Base-by-base conservation (phyloP, 2,797 vertebrate genomes). In the Tenualosa ilisha region DNA sequence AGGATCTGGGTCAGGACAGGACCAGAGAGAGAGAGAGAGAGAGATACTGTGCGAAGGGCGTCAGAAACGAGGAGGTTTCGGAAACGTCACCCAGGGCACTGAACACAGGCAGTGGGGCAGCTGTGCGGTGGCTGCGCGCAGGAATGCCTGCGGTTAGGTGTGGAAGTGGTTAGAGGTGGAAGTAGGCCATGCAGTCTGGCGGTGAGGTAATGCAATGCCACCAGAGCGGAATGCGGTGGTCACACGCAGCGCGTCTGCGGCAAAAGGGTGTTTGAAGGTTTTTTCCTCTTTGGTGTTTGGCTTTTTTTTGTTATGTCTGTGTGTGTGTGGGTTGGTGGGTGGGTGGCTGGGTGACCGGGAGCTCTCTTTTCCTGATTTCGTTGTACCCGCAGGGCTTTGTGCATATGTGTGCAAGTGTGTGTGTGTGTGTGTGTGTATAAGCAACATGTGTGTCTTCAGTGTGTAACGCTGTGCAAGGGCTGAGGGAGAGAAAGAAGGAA, bases 101-200 rank as follows among this genome's bases (percentile, higher is more conserved):
- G 72, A 15, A 40, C 72, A 79, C 17, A 17, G 37, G 40, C 6
- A 13, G 68, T 2, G 26, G 3, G 37, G 37, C 20, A 5, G 72
- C 20, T 20, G 59, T 63, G 40, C 40, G 68, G 68, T 79, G 40
- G 59, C n/a, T 72, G 31, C 11, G 12, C 13, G 65, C 11, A 40
- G 65, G 65, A 72, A 72, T 31, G 65, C 65, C 31, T 15, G 24
- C 13, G 65, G 26, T 72, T 72, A 72, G 17, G 72, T 79, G 72
- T 79, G 72, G 72, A 79, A 79, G 72, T 79, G 40, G 72, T 79
- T 79, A 79, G 72, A 15, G 72, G 72, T 40, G 72, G 72, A 46
- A 79, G 72, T 79, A 79, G 72, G 72, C 72, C 72, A 79, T 79
- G 72, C 72, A 43, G 72, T 79, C 72, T 79, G 72, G 72, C 1